These are phyloP conservation scores for Lethrus apterus DNA, from an alignment of 1,140 invertebrate species.

Conservation along the genomic window DNA sequence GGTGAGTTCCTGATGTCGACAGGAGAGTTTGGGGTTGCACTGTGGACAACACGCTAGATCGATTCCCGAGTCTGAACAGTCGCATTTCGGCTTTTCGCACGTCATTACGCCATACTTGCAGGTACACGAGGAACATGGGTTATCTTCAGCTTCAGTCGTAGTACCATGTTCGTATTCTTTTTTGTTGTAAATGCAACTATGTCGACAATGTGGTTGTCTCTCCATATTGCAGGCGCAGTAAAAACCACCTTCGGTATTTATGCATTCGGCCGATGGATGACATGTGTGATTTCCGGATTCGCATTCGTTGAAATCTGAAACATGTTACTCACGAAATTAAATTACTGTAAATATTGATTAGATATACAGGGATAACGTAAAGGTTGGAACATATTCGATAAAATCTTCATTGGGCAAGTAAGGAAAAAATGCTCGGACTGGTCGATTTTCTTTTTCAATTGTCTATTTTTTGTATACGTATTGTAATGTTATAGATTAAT, in stretches of 20 bases:
- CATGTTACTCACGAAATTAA: background rate
- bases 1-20: constrained; percentile 69
- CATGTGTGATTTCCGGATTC: constrained; percentile 67
- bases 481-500: too few species aligned
- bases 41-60: constrained; percentile 68
- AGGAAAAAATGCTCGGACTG: too few species aligned
- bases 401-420: too few species aligned
- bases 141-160: constrained; percentile 43
- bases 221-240: constrained; percentile 64
- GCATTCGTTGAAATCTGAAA: constrained; percentile 83
- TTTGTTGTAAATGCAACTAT: constrained; percentile 54
- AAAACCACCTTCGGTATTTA: constrained; percentile 76
- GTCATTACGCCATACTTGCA: constrained; percentile 56
- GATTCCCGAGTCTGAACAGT: constrained; percentile 51
- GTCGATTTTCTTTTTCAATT: too few species aligned
- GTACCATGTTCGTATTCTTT: constrained; percentile 51
- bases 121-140: constrained; percentile 54
- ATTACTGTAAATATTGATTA: background rate
- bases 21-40: constrained; percentile 62
- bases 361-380: too few species aligned
- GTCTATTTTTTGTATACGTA: too few species aligned
- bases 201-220: constrained; percentile 44
- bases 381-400: too few species aligned
- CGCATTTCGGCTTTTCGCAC: constrained; percentile 53
- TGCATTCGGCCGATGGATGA: constrained; percentile 65